Percentiles rank a stretch among this genome's conserved stretches.
These are phyloP conservation scores for Chymomyza fuscimana DNA, from an alignment of 2,888 invertebrate genomes.

Conservation along the genomic window DNA sequence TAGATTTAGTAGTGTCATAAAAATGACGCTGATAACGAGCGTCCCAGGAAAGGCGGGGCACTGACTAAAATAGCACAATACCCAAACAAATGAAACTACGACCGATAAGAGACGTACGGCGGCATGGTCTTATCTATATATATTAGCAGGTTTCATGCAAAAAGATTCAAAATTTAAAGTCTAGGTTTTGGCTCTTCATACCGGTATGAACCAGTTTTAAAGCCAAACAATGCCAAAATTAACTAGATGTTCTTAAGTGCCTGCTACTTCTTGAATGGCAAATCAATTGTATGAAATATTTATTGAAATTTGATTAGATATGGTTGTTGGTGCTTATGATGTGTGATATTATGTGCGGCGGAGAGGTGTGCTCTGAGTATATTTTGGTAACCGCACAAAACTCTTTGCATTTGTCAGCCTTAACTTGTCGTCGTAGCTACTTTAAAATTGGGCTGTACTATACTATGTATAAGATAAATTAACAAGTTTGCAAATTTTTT, in stretches of 20 bases:
- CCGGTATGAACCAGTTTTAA: slow-evolving; percentile 18
- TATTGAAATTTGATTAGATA: slow-evolving; percentile 61
- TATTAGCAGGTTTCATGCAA: not conserved
- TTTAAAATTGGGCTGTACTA: not conserved
- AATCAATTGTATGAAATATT: slow-evolving; percentile 64
- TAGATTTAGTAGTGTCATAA: not conserved
- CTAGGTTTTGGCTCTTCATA: not conserved
- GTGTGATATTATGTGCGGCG: slow-evolving; percentile 7
- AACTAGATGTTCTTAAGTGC: slow-evolving; percentile 35
- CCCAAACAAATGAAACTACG: not conserved
- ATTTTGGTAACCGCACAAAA: slow-evolving; percentile 8
- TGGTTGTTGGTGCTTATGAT: slow-evolving; percentile 6
- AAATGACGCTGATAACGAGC: not conserved
- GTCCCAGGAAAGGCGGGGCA: not conserved
- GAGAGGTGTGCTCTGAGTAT: not conserved
- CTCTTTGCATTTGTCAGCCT: not conserved
- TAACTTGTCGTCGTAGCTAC: not conserved
- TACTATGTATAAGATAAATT: not conserved
- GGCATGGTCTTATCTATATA: not conserved
- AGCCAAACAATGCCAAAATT: slow-evolving; percentile 21
- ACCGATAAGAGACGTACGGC: not conserved
- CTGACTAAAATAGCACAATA: too few species aligned
- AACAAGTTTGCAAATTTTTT: not conserved
- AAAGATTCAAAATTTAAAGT: not conserved
- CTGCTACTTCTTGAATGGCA: slow-evolving; percentile 44